These are phyloP conservation scores for Ylistrum balloti DNA, from an alignment of 1,140 invertebrate genomes.

Conservation along the genomic window DNA sequence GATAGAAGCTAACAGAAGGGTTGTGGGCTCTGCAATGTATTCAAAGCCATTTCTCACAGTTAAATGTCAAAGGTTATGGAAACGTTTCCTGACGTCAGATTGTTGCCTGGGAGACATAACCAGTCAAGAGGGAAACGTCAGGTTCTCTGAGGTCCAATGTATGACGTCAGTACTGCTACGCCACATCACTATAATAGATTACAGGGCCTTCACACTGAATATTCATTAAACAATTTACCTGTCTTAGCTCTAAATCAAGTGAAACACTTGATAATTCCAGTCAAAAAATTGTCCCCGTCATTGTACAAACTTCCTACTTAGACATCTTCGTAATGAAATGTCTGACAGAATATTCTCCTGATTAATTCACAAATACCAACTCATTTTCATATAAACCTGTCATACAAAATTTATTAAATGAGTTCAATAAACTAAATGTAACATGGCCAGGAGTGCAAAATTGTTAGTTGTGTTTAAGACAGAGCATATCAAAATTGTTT, in stretches of 20 bases:
- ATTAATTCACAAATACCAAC: background rate
- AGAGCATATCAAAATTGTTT: background rate
- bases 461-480: background rate
- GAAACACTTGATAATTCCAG: background rate
- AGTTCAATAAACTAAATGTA: no score
- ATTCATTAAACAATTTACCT: background rate
- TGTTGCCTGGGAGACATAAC: background rate
- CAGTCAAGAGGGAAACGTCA: background rate
- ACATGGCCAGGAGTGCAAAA: no score
- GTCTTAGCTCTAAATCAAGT: background rate
- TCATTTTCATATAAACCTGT: no score
- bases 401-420: no score
- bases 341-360: background rate
- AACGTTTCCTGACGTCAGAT: background rate
- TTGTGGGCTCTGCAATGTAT: background rate
- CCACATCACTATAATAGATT: slow-evolving; percentile 15
- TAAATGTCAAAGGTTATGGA: slow-evolving; percentile 27
- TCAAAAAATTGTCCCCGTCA: no score
- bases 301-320: background rate
- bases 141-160: background rate
- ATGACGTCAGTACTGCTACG: background rate
- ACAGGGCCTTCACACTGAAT: background rate
- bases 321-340: background rate
- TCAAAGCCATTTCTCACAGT: slow-evolving; percentile 5
- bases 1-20: background rate